Conservation (phyloP, 2,113 vertebrate species). For the Gulo gulo region DNA sequence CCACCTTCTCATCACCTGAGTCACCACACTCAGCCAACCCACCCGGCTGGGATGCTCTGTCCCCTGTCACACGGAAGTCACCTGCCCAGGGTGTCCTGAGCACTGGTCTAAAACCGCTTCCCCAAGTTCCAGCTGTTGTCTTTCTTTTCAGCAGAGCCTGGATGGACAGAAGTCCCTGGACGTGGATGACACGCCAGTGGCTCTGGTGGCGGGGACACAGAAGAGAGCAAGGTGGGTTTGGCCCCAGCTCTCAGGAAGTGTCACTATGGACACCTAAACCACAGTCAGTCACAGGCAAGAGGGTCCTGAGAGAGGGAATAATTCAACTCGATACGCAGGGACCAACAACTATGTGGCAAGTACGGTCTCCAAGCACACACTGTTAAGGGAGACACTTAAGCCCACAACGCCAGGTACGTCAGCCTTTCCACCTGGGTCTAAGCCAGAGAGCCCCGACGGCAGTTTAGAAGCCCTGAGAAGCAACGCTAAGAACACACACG, state of each 20-base stretch:
- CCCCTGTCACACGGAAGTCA: neutral
- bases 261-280: neutral
- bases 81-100: neutral
- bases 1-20: no score
- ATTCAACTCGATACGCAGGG: neutral
- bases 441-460: neutral
- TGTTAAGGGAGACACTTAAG: neutral
- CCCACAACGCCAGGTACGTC: neutral
- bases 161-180: no score
- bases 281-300: neutral
- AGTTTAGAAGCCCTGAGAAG: neutral
- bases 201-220: neutral
- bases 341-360: neutral
- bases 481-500: neutral
- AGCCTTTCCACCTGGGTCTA: neutral
- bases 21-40: neutral
- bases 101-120: neutral
- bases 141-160: neutral
- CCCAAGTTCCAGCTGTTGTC: neutral
- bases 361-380: neutral
- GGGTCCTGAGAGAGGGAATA: neutral
- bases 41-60: neutral
- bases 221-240: neutral
- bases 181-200: accelerated
- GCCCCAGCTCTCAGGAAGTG: neutral